phyloP scores from a whole-genome alignment of 1,140 invertebrate genomes.

The Brachionus koreanus region DNA sequence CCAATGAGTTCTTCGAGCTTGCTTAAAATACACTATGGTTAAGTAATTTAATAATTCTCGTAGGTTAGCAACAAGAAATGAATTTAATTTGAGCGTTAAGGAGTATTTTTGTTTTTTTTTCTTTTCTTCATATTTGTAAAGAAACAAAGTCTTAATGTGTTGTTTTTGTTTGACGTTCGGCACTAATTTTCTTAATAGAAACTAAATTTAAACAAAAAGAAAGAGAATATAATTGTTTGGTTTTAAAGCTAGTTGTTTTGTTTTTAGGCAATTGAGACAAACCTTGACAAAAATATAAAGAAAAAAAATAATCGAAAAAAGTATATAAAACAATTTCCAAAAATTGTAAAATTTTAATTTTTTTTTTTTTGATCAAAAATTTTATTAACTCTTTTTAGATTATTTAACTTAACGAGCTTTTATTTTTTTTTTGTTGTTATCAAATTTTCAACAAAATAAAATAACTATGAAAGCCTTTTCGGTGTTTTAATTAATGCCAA shows the following conservation, averaged over 20 bases:
- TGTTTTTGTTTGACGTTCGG: background rate
- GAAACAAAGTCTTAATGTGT: background rate
- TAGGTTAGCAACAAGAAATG: constrained; percentile 41
- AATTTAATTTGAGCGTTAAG: constrained; percentile 12
- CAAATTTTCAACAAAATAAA: no score
- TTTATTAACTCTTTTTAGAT: background rate
- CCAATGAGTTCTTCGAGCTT: constrained; percentile 1
- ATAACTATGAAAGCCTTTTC: no score
- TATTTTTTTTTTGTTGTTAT: background rate
- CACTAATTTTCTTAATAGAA: background rate
- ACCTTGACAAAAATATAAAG: background rate
- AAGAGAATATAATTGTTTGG: background rate
- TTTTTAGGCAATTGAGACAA: background rate
- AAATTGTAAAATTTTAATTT: background rate
- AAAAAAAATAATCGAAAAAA: background rate
- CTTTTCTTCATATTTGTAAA: background rate
- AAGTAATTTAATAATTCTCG: constrained; percentile 30
- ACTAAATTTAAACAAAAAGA: background rate
- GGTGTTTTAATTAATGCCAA: no score
- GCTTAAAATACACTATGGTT: constrained; percentile 37
- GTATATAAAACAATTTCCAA: background rate
- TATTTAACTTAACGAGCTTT: background rate
- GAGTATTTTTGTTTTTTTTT: background rate
- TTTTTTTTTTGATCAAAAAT: background rate
- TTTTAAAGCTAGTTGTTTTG: background rate